Conservation (phyloP, 2,113 vertebrate genomes). For the Fregata magnificens region DNA sequence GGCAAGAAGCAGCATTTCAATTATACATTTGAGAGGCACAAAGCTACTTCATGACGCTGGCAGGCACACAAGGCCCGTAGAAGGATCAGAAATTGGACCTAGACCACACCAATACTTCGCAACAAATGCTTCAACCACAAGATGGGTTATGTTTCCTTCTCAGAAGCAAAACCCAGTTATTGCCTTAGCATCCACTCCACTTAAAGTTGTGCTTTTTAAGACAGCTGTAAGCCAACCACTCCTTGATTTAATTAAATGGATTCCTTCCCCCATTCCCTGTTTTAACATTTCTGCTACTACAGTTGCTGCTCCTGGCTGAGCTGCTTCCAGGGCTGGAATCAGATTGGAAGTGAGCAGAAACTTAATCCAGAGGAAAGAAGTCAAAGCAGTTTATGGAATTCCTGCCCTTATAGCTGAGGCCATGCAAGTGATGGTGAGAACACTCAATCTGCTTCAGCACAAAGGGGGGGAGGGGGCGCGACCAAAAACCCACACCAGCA, state of each 20-base stretch:
- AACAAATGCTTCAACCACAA: not conserved
- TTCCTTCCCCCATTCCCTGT: not conserved
- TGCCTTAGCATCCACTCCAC: not conserved
- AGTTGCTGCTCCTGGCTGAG: not conserved
- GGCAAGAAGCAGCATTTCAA: not conserved
- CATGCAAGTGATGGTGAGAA: not conserved
- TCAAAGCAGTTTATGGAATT: not conserved
- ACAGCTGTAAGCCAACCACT: not conserved
- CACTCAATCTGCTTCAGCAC: not conserved
- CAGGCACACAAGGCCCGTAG: not conserved
- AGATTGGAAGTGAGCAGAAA: not conserved
- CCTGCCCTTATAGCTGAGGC: not conserved
- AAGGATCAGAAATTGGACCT: not conserved
- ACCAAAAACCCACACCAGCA: no score
- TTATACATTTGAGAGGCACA: not conserved
- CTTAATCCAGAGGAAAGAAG: not conserved
- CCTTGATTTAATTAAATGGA: slow-evolving; percentile 8
- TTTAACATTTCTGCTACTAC: not conserved
- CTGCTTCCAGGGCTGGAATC: not conserved
- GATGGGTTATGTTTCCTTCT: not conserved
- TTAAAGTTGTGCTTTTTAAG: not conserved
- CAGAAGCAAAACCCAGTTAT: not conserved
- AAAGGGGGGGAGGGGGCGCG: no score
- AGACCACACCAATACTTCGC: not conserved
- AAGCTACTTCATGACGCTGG: not conserved